These are phyloP conservation scores for Drosophila kambysellisi DNA, from an alignment of 2,888 invertebrate genomes.

Conservation along the genomic window DNA sequence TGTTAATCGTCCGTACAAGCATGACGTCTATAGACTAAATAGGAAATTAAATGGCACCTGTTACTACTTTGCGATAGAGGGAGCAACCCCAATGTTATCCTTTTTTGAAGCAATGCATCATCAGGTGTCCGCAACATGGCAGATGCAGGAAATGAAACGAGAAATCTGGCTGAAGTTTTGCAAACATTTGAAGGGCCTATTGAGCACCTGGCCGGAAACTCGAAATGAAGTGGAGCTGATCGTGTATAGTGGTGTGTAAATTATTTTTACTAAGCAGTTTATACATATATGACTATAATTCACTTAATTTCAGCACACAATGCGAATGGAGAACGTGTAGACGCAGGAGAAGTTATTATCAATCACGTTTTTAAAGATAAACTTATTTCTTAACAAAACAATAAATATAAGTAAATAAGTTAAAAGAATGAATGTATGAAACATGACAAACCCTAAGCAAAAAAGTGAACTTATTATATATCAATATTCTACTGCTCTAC, in stretches of 20 bases:
- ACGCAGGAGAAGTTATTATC: slow-evolving; percentile 71
- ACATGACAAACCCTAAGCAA: background rate
- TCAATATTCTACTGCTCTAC: background rate
- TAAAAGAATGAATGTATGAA: background rate
- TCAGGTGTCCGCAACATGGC: slow-evolving; percentile 67
- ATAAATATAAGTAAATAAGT: background rate
- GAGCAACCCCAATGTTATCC: slow-evolving; percentile 83
- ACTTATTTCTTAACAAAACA: background rate
- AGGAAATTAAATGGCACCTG: slow-evolving; percentile 59
- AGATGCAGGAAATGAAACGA: slow-evolving; percentile 78
- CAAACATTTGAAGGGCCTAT: slow-evolving; percentile 68
- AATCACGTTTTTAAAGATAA: slow-evolving; percentile 24
- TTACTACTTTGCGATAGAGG: slow-evolving; percentile 82
- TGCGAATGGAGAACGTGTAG: slow-evolving; percentile 60
- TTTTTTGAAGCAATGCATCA: slow-evolving; percentile 77
- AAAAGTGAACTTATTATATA: background rate
- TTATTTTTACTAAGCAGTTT: background rate
- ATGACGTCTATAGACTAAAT: slow-evolving; percentile 78
- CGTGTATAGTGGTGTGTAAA: slow-evolving; percentile 71
- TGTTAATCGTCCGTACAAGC: slow-evolving; percentile 76
- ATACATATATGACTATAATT: background rate
- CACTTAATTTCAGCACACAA: slow-evolving; percentile 58
- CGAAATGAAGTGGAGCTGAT: slow-evolving; percentile 71
- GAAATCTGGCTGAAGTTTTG: slow-evolving; percentile 82
- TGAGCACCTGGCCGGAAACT: slow-evolving; percentile 76